Evolutionary conservation across 2,888 invertebrate genomes (phyloP).

Genomic region (Meloe dianella): DNA sequence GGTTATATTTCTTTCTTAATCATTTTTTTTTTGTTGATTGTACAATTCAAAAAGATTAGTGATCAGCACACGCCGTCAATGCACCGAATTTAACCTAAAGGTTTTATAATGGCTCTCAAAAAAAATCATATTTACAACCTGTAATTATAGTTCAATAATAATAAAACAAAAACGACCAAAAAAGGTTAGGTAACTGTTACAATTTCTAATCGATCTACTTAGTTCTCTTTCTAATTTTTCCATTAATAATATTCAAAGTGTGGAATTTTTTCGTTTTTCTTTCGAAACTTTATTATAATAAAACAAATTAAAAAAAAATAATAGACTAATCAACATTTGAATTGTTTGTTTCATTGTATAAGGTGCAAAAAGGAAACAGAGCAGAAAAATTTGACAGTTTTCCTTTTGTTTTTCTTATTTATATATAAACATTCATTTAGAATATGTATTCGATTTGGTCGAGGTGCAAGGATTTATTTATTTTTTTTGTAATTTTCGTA

Average conservation of each 20-base stretch:
- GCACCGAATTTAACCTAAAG: background rate
- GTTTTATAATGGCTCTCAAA: background rate
- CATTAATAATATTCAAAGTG: background rate
- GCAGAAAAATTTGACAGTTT: background rate
- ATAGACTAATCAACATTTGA: background rate
- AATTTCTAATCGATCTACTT: conserved; percentile 7
- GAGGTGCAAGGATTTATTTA: background rate
- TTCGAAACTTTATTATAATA: background rate
- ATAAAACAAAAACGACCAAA: background rate
- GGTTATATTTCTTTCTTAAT: background rate
- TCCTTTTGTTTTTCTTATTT: background rate
- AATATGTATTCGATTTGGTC: background rate
- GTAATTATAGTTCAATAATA: background rate
- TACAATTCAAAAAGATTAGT: background rate
- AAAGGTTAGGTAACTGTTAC: conserved; percentile 1
- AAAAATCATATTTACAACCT: background rate
- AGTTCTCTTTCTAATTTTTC: conserved; percentile 1
- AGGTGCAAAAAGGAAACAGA: background rate
- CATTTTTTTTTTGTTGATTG: background rate
- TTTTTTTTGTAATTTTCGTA: too few species aligned
- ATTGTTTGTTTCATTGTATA: background rate
- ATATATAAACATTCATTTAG: background rate
- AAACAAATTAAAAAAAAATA: background rate
- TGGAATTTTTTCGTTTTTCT: background rate
- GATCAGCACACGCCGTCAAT: conserved; percentile 9